Evolutionary conservation across 64 coral and sea anemone species (phyloP), one percentile per base, ranked within the genome.

Genomic region (Trachythela sp.): DNA sequence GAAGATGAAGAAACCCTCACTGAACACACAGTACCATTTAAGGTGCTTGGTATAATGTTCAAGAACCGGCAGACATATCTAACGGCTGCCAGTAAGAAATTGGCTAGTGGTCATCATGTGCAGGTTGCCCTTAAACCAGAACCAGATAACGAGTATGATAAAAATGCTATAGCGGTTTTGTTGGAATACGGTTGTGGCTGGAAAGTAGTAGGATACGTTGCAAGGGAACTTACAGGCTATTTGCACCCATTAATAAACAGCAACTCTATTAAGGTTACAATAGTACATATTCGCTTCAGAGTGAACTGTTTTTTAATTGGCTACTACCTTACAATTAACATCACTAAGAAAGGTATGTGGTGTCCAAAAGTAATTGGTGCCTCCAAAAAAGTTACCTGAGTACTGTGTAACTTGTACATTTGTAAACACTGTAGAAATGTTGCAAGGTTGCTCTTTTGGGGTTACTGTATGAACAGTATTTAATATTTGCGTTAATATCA

Each of bases 111-210:
- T 51, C 38, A 48, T 15, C 35, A 85, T 86, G 85, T 54, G 40
- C 29, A 38, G 9, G 70, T 54, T 31, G 27, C 85, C 0, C 9
- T 92, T 8, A 2, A 52, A 83, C 85, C 85, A 83, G 90, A 92
- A n/a, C 90, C 90, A 76, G 85, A 92, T 13, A 92, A 92, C 77
- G 70, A 87, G 9, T 83, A 87, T 83, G 90, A 92, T 48, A 8
- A 9, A 17, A 83, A 92, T 87, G 67, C 90, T 17, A 87, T 92
- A 71, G 85, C 85, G 22, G 85, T 92, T 48, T 32, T 52, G 20
- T 29, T 92, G 38, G 71, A 87, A 30, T 92, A 77, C 87, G 90
- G 48, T 27, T 35, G 10, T 87, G 90, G 43, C 10, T 92, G 29
- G 41, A 30, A 92, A 24, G 70, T 22, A 77, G 90, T 92, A 48